Evolutionary conservation across 2,113 vertebrate species (phyloP).

Genomic region (Oxyruncus cristatus): DNA sequence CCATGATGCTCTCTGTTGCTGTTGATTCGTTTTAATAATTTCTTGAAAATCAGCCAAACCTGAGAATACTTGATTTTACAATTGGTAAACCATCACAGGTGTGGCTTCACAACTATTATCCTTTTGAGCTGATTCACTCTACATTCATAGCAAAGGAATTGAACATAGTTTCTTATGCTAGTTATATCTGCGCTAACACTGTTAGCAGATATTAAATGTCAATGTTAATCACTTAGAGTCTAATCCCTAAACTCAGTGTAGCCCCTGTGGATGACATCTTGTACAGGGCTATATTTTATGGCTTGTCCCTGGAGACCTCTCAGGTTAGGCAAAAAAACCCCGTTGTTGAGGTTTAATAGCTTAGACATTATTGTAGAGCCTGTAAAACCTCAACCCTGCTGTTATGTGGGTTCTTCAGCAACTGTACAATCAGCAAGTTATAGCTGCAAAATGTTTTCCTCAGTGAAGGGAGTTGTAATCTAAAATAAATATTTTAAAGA

Average conservation of each 20-base stretch:
- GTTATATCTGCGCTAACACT: background rate
- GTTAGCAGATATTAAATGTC: background rate
- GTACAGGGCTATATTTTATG: slow-evolving; percentile 4
- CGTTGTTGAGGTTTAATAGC: slow-evolving; percentile 65
- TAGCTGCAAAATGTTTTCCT: slow-evolving; percentile 32
- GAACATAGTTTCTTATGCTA: background rate
- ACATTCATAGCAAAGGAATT: background rate
- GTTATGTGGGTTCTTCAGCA: slow-evolving; percentile 51
- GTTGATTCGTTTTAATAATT: background rate
- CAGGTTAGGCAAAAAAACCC: slow-evolving; percentile 33
- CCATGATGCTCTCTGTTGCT: background rate
- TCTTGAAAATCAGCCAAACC: background rate
- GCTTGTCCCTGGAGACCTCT: slow-evolving; percentile 20
- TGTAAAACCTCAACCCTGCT: slow-evolving; percentile 51
- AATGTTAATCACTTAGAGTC: background rate
- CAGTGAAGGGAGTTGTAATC: background rate
- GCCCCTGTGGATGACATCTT: background rate
- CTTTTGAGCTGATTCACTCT: background rate
- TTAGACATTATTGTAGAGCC: slow-evolving; percentile 33
- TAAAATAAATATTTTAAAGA: slow-evolving; percentile 3
- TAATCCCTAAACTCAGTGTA: background rate
- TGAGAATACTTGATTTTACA: background rate
- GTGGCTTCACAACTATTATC: background rate
- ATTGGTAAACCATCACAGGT: background rate
- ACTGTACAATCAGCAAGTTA: background rate